Base-by-base conservation (phyloP, 2,113 vertebrate species). In the Chaetodon trifascialis region DNA sequence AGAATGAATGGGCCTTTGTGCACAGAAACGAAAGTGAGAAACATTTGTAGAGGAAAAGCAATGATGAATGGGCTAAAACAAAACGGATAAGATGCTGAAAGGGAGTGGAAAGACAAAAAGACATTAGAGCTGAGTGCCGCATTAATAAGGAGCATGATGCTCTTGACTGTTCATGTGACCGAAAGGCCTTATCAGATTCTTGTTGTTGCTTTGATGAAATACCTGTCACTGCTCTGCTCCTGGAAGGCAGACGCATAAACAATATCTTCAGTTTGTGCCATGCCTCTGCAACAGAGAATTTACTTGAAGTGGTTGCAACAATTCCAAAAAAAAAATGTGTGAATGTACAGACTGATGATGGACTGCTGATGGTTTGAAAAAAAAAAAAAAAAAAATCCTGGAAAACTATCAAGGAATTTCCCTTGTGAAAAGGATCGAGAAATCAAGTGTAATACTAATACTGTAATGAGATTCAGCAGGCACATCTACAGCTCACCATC, bases 81-180 rank as follows among this genome's bases (percentile, higher is more conserved):
- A 81, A 85, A 76, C 76, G 69, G 75, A 74, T 66, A 76, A 81
- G 72, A 67, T 55, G 36, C 34, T 49, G 69, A 68, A 72, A 85
- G 23, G 55, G 23, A 76, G 38, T 11, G 76, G 58, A 78, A 80
- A 83, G 73, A 90, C 83, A 78, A 81, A 90, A 90, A 81, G 49
- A 76, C 87, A 92, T 93, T 85, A 88, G 85, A 65, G 70, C 59
- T 19, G 73, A 92, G 83, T 65, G 87, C 87, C 73, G 69, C 89
- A 89, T 90, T 87, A 92, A 88, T 89, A 87, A 86, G 82, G 47
- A 73, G 52, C 69, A 88, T 72, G 74, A 80, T 54, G 82, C 84
- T 90, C 80, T 83, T 62, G 86, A 86, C 77, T 67, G 76, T 79
- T 74, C 76, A 64, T 54, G 60, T 63, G 49, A 71, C 84, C 77